phyloP scores from a whole-genome alignment of 2,888 invertebrate genomes.

The Thymelicus lineola region DNA sequence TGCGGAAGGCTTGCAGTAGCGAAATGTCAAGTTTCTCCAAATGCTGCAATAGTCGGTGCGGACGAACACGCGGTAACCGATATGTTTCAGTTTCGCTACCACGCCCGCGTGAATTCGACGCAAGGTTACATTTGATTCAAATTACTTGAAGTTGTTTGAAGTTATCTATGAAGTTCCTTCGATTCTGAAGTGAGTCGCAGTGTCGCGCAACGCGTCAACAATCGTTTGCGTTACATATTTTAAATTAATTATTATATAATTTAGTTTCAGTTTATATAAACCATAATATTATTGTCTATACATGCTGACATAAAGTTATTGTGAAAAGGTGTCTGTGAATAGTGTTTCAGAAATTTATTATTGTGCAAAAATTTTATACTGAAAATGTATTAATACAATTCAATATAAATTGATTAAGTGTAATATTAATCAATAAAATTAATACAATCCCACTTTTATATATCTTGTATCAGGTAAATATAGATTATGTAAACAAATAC shows the following conservation, averaged over 20 bases:
- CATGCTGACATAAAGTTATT: too few relatives aligned
- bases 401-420: too few relatives aligned
- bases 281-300: too few relatives aligned
- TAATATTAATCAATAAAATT: too few relatives aligned
- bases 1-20: background rate
- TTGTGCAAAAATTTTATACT: too few relatives aligned
- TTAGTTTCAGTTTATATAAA: too few relatives aligned
- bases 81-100: slow-evolving; percentile 14
- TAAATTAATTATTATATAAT: background rate
- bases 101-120: slow-evolving; percentile 21
- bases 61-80: background rate
- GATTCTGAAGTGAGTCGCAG: slow-evolving; percentile 17
- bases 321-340: too few relatives aligned
- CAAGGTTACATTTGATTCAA: slow-evolving; percentile 31
- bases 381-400: too few relatives aligned
- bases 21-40: slow-evolving; percentile 11
- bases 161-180: slow-evolving; percentile 11
- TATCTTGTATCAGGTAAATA: too few relatives aligned
- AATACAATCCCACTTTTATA: too few relatives aligned
- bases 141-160: slow-evolving; percentile 20
- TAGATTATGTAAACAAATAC: background rate
- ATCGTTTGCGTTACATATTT: background rate
- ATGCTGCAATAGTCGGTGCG: slow-evolving; percentile 5
- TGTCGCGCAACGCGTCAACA: background rate
- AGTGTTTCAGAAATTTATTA: too few relatives aligned